phyloP scores from a whole-genome alignment of 1,140 invertebrate genomes.

The Cyclargus thomasi region DNA sequence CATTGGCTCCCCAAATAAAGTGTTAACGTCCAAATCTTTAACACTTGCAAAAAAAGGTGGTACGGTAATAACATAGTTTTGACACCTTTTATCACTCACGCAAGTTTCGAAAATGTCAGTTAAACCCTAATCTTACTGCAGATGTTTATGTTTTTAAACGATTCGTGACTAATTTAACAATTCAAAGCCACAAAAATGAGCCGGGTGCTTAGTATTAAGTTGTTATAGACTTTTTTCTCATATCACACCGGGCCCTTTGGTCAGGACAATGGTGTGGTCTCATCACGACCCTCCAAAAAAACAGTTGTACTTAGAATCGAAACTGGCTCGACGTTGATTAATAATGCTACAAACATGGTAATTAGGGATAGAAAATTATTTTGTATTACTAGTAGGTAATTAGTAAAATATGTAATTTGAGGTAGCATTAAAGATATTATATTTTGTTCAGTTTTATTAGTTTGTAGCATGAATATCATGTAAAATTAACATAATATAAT shows the following conservation, averaged over 20 bases:
- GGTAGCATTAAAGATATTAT: background rate
- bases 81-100: background rate
- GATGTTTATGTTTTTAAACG: background rate
- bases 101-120: background rate
- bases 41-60: background rate
- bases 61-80: background rate
- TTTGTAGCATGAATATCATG: background rate
- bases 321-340: background rate
- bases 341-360: background rate
- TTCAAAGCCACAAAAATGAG: background rate
- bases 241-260: conserved; percentile 1
- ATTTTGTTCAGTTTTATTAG: background rate
- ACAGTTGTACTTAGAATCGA: background rate
- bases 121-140: background rate
- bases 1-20: background rate
- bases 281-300: background rate
- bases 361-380: background rate
- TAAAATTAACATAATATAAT: background rate
- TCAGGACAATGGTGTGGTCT: background rate
- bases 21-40: background rate
- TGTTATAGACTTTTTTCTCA: background rate
- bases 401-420: background rate
- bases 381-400: background rate
- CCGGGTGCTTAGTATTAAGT: background rate
- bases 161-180: background rate